phyloP scores from a whole-genome alignment of 1,140 invertebrate genomes.

The Pseudomyrmex concolor region DNA sequence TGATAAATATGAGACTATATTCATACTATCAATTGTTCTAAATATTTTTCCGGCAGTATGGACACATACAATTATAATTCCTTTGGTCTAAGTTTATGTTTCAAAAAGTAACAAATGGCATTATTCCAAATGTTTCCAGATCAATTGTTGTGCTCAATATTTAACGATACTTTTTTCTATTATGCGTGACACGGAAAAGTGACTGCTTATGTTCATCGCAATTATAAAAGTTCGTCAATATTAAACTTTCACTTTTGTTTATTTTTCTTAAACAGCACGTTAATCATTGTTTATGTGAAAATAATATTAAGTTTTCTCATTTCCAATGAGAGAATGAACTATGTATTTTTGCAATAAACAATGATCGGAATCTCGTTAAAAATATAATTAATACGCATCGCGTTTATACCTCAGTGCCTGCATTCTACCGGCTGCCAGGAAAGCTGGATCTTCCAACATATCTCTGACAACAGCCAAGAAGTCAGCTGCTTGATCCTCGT shows the following conservation, averaged over 20 bases:
- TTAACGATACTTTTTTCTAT: too few species aligned
- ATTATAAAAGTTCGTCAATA: background rate
- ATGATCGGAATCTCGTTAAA: slow-evolving; percentile 25
- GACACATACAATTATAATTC: slow-evolving; percentile 12
- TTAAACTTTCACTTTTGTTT: background rate
- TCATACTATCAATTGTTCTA: slow-evolving; percentile 9
- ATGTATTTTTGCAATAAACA: slow-evolving; percentile 39
- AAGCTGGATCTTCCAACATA: slow-evolving; percentile 86
- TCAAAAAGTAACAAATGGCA: background rate
- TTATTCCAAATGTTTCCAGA: background rate
- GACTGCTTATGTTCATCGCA: slow-evolving; percentile 15
- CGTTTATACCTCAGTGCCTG: slow-evolving; percentile 72
- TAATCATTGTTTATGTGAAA: slow-evolving; percentile 1
- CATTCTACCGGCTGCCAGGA: slow-evolving; percentile 76
- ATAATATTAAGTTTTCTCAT: slow-evolving; percentile 11
- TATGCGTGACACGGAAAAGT: background rate
- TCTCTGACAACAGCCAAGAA: slow-evolving; percentile 87
- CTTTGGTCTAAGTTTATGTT: background rate
- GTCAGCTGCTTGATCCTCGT: slow-evolving; percentile 88
- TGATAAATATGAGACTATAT: slow-evolving; percentile 3
- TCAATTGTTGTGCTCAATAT: too few species aligned
- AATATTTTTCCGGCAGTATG: slow-evolving; percentile 49
- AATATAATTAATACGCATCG: slow-evolving; percentile 44
- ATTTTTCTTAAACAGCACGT: background rate
- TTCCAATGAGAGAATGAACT: background rate